Evolutionary conservation across 2,797 vertebrate genomes (phyloP).

Genomic region (Molothrus aeneus): DNA sequence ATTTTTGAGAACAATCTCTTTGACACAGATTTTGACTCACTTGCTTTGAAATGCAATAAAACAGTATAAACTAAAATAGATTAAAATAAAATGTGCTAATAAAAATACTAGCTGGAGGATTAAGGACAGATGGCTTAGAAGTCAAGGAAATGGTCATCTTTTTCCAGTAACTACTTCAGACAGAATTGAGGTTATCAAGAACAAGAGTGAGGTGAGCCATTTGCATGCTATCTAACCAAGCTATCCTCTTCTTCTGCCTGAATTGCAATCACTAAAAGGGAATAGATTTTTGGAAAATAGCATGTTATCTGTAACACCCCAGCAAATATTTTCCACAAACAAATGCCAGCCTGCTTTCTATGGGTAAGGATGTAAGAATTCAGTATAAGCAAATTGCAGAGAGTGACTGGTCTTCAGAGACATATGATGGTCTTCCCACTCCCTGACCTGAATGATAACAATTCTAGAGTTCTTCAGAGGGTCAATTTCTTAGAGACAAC

Average conservation of each 20-base stretch:
- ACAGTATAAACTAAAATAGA: background rate
- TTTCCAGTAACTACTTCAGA: background rate
- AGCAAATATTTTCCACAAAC: background rate
- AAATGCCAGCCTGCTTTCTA: background rate
- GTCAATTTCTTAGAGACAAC: background rate
- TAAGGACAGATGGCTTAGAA: constrained; percentile 7
- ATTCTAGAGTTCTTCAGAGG: background rate
- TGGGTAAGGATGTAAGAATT: background rate
- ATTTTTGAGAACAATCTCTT: background rate
- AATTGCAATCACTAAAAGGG: background rate
- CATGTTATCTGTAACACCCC: background rate
- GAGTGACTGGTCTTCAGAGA: background rate
- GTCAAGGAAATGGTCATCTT: background rate
- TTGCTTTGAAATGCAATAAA: background rate
- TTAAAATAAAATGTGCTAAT: background rate
- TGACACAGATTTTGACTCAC: background rate
- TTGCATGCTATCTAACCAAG: background rate
- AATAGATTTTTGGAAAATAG: background rate
- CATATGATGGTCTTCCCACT: accelerated
- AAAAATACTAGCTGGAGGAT: background rate
- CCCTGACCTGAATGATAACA: background rate
- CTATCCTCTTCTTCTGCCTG: background rate
- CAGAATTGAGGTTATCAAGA: background rate
- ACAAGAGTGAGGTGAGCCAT: background rate
- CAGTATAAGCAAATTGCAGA: background rate